Conservation (phyloP, 2,113 vertebrate genomes). For the Bubo blakistoni region DNA sequence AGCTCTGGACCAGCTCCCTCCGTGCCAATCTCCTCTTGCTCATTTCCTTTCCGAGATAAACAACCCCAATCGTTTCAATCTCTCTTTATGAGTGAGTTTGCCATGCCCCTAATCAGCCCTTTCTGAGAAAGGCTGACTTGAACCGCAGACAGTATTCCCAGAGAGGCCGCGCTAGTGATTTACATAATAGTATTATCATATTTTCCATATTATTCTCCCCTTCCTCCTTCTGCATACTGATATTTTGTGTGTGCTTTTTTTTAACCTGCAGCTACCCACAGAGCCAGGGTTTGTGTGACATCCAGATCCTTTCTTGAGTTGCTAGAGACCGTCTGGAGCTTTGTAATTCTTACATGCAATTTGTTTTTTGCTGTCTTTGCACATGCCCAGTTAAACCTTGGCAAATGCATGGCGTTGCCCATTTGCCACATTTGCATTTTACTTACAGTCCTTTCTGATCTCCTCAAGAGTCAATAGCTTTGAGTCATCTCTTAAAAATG, state of each 20-base stretch:
- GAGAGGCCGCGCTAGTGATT: not conserved
- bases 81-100: not conserved
- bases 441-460: not conserved
- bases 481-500: conserved; percentile 17
- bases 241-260: not conserved
- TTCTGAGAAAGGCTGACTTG: conserved; percentile 29
- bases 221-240: conserved; percentile 28
- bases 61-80: not conserved
- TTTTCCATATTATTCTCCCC: conserved; percentile 49
- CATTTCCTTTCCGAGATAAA: conserved; percentile 43
- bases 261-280: conserved; percentile 1
- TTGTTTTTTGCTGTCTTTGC: not conserved
- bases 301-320: not conserved
- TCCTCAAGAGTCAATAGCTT: not conserved
- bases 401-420: not conserved
- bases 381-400: not conserved
- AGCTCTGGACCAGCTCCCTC: not conserved
- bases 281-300: not conserved
- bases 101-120: conserved; percentile 31
- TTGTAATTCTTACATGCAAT: not conserved
- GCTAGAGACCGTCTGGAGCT: not conserved
- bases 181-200: conserved; percentile 67
- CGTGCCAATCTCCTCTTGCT: not conserved
- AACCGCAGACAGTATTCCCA: conserved; percentile 63
- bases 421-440: conserved; percentile 10